Base-by-base conservation (phyloP, 1,140 invertebrate species). In the Hyphantria cunea region DNA sequence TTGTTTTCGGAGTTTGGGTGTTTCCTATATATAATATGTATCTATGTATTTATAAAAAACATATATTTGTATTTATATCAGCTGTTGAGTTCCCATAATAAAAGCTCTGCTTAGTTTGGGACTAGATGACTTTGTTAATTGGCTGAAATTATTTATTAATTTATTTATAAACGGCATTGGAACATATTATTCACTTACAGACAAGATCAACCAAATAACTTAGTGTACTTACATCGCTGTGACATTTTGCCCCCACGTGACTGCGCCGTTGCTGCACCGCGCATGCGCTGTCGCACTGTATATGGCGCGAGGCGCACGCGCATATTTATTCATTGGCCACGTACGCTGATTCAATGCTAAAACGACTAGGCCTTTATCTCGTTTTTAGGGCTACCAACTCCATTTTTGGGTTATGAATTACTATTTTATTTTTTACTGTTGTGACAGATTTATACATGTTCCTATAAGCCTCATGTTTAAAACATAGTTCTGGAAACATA, bases 291-390 rank as follows among this genome's bases (percentile, higher is more conserved):
- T 74, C 66, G 58, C 61, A 52, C 79, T 80, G 49, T 82, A 84
- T 80, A 84, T 61, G 78, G 80, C 59, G 58, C 56, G 6, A 65
- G 65, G 48, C 67, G 66, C 60, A 63, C 65, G 71, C 68, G 69
- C 73, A 76, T 76, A 73, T 74, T 79, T 78, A 80, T 80, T 77
- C 65, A 72, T 76, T 72, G 50, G 59, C 56, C 47, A 47, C 53
- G 56, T 66, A 61, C 51, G 60, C 47, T 56, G 65, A 62, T 62
- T 62, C 59, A 60, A 66, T 66, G 64, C 56, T 60, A 60, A 66
- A 56, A 25, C 44, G 41, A 13, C 42, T 64, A 58, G 51, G 54
- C 55, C 44, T 52, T 64, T 64, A 64, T 64, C 25, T 49, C 41
- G 53, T 58, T 58, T 64, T 56, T 64, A 64, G 63, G 54, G 34